Evolutionary conservation across 2,797 vertebrate genomes (phyloP), one percentile per base, ranked within the genome.

Genomic region (Sebastes diaconus): DNA sequence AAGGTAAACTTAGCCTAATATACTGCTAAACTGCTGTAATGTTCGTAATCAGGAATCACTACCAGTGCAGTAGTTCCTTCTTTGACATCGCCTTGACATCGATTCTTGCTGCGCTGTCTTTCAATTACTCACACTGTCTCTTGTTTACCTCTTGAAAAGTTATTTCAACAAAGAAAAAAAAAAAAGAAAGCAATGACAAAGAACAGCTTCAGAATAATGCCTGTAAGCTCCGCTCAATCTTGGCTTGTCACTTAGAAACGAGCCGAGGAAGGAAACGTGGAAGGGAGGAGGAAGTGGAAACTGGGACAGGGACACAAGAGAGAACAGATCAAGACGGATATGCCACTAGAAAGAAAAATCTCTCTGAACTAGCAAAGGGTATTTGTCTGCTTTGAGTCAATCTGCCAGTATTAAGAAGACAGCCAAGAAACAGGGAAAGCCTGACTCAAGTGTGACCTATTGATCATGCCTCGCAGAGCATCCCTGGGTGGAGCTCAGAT

Each of bases 401-500:
- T 80, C 60, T 83, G 73, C n/a, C 64, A 18, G 66, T 52, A 60
- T 78, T 34, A 57, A 57, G 76, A 57, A 67, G 55, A 79, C 71
- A 68, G 72, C 68, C 13, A 65, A 60, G 61, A 69, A 84, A 72
- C 69, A 10, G 67, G 77, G 82, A 71, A 81, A 77, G 72, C 69
- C 80, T 88, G 24, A 68, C 69, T 73, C 54, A 71, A 81, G 71
- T 32, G 73, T 83, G 87, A 91, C 82, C 85, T 81, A 92, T 90
- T 76, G 90, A 90, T 90, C 59, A 58, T 13, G 65, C 76, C 80
- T 82, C 13, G 0, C 20, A 10, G 73, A 14, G 2, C 8, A 8
- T 86, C 77, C 71, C 83, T 57, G 24, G 58, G 80, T 13, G 55
- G 55, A 86, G 85, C 76, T 88, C 77, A 80, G 76, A 72, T 54